These are phyloP conservation scores for Epsilonema sp. DNA, from an alignment of 2,888 invertebrate species.

Conservation along the genomic window DNA sequence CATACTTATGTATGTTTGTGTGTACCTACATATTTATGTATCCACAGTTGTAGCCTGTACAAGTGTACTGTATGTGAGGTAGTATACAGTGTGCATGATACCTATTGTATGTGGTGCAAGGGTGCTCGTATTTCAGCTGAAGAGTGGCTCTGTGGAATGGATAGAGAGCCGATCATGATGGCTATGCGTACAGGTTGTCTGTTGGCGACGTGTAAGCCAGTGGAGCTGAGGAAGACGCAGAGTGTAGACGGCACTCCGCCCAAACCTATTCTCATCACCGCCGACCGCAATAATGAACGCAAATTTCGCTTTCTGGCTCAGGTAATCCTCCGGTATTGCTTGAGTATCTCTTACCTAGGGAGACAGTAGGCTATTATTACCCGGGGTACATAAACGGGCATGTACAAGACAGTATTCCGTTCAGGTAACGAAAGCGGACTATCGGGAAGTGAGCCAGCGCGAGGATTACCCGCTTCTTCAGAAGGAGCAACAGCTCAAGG, in stretches of 20 bases:
- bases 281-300: conserved; percentile 54
- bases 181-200: conserved; percentile 45
- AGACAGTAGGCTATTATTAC: neutral
- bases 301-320: conserved; percentile 65
- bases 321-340: neutral
- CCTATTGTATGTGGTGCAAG: too few species aligned
- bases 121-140: too few species aligned
- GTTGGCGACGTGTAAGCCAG: conserved; percentile 10
- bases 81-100: too few species aligned
- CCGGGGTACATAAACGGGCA: too few species aligned
- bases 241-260: neutral
- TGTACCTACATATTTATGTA: too few species aligned
- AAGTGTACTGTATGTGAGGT: too few species aligned
- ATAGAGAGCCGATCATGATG: conserved; percentile 64
- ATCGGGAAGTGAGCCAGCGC: conserved; percentile 38
- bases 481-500: conserved; percentile 5
- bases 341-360: neutral
- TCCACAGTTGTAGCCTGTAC: too few species aligned
- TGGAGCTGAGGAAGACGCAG: conserved; percentile 1
- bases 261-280: conserved; percentile 8
- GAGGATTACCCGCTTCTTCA: conserved; percentile 10
- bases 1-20: too few species aligned
- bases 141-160: conserved; percentile 61
- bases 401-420: neutral
- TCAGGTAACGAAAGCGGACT: conserved; percentile 59